Evolutionary conservation across 2,797 vertebrate genomes (phyloP).

Genomic region (Crypturellus tataupa): DNA sequence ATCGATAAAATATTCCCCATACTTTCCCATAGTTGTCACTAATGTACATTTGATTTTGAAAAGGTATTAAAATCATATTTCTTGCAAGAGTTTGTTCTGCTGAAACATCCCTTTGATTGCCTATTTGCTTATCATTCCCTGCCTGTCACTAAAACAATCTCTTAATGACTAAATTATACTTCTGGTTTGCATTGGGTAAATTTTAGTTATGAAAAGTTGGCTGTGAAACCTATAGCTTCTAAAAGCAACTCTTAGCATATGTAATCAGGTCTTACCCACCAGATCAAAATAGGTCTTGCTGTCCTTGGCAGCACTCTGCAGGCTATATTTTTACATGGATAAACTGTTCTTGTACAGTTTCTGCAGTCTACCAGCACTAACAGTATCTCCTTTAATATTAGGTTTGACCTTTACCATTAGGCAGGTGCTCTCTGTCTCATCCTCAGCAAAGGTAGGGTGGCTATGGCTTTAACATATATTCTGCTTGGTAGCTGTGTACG

Average conservation of each 20-base stretch:
- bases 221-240: background rate
- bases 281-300: slow-evolving; percentile 7
- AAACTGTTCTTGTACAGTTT: slow-evolving; percentile 37
- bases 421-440: background rate
- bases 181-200: background rate
- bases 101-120: background rate
- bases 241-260: background rate
- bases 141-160: background rate
- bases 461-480: background rate
- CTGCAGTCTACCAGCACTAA: background rate
- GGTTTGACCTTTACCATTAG: background rate
- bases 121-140: background rate
- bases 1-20: accelerated
- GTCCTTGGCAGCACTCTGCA: background rate
- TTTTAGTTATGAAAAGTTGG: background rate
- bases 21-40: background rate
- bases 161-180: background rate
- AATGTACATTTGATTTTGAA: background rate
- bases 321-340: background rate
- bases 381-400: background rate
- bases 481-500: background rate
- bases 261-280: background rate
- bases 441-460: background rate
- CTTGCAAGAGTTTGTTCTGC: background rate
- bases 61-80: background rate